These are phyloP conservation scores for Stenopsyche tienmushanensis DNA, from an alignment of 1,140 invertebrate genomes.

Conservation along the genomic window DNA sequence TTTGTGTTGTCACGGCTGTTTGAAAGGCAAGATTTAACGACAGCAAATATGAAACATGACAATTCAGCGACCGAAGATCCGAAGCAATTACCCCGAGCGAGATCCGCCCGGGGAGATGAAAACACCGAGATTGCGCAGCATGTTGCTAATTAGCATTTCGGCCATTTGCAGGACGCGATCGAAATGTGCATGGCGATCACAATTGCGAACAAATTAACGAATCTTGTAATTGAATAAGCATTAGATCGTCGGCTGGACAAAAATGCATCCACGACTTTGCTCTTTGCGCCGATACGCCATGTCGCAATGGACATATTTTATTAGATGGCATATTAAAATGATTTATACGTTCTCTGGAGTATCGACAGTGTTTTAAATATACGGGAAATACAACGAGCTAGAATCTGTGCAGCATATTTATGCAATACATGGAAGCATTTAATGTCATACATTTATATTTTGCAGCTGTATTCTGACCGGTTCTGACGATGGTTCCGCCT, in stretches of 20 bases:
- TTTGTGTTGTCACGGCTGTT: constrained; percentile 20
- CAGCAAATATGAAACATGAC: constrained; percentile 24
- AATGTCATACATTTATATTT: too few relatives aligned
- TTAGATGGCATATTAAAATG: too few relatives aligned
- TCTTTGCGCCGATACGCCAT: neutral
- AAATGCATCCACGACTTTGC: neutral
- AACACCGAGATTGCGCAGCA: too few relatives aligned
- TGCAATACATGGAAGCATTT: too few relatives aligned
- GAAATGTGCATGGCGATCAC: neutral
- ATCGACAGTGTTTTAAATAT: neutral
- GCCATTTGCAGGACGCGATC: neutral
- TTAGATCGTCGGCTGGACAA: neutral
- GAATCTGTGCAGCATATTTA: too few relatives aligned
- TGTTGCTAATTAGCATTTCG: neutral
- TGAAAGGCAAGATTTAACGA: constrained; percentile 18
- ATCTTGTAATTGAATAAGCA: neutral
- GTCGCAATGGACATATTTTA: neutral
- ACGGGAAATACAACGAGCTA: too few relatives aligned
- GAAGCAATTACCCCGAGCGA: too few relatives aligned
- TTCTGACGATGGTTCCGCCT: too few relatives aligned
- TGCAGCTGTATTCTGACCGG: too few relatives aligned
- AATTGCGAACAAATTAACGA: neutral
- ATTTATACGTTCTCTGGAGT: too few relatives aligned
- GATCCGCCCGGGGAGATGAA: too few relatives aligned
- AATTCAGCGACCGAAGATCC: too few relatives aligned